Evolutionary conservation across 2,797 vertebrate genomes (phyloP).

Genomic region (Melanotaenia parkinsoni): DNA sequence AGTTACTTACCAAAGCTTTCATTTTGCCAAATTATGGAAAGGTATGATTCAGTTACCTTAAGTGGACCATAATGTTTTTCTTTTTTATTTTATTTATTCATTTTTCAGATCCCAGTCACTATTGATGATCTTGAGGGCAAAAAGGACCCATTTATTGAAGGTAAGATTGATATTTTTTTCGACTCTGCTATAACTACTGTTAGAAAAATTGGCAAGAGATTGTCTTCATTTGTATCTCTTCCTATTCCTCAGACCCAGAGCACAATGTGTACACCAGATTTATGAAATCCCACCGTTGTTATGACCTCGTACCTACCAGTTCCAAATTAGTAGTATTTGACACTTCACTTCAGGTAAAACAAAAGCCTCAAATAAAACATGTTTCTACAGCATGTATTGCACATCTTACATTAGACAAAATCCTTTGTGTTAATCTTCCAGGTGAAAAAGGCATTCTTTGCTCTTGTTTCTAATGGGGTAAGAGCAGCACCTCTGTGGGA

Average conservation of each 20-base stretch:
- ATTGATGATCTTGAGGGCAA: slow-evolving; percentile 83
- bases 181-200: neutral
- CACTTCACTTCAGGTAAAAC: slow-evolving; percentile 92
- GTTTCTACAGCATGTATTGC: neutral
- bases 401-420: neutral
- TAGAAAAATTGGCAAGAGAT: neutral
- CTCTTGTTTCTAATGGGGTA: slow-evolving; percentile 96
- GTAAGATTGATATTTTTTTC: slow-evolving; percentile 60
- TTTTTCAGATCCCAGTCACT: slow-evolving; percentile 78
- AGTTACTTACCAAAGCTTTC: neutral
- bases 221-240: neutral
- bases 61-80: neutral
- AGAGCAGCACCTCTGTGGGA: slow-evolving; percentile 97
- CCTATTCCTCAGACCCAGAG: slow-evolving; percentile 80
- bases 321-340: slow-evolving; percentile 98
- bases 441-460: slow-evolving; percentile 99
- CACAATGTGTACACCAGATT: slow-evolving; percentile 91
- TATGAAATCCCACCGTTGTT: slow-evolving; percentile 97
- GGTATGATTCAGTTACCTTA: no score
- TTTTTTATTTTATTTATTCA: neutral
- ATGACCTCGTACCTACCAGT: slow-evolving; percentile 97
- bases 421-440: slow-evolving; percentile 52
- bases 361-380: slow-evolving; percentile 5
- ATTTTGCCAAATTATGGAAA: neutral
- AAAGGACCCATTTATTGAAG: slow-evolving; percentile 78